Evolutionary conservation across 2,888 invertebrate species (phyloP).

Genomic region (Poecilobothrus nobilitatus): DNA sequence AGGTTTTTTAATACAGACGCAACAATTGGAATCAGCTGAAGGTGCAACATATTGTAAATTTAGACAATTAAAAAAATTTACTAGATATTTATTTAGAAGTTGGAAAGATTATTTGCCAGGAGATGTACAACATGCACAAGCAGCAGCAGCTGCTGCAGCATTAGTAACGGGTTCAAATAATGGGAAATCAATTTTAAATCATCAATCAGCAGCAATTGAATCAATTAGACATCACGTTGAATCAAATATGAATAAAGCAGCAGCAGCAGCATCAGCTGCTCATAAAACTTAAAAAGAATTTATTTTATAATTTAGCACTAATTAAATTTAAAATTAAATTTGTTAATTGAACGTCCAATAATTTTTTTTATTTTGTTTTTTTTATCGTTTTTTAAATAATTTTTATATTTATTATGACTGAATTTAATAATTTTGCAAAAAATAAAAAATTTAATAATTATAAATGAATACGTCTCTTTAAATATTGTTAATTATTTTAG

Average conservation of each 20-base stretch:
- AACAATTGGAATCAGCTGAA: constrained; percentile 85
- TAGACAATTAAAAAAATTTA: constrained; percentile 80
- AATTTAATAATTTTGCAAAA: neutral
- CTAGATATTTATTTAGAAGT: constrained; percentile 80
- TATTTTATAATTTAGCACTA: too few relatives aligned
- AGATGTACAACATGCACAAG: constrained; percentile 39
- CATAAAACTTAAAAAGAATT: neutral
- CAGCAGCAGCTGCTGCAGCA: constrained; percentile 26
- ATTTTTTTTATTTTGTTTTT: too few relatives aligned
- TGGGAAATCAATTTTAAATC: neutral
- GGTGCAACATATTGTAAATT: constrained; percentile 93
- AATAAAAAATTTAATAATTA: too few relatives aligned
- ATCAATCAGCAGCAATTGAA: neutral
- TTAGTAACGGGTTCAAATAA: constrained; percentile 27
- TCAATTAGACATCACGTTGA: neutral
- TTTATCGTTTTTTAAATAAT: too few relatives aligned
- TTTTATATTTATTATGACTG: neutral
- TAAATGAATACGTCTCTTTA: too few relatives aligned
- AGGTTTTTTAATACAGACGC: constrained; percentile 86
- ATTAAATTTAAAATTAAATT: neutral
- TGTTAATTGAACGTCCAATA: neutral
- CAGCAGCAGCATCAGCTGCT: neutral
- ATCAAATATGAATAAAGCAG: neutral
- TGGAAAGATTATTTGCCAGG: constrained; percentile 89
- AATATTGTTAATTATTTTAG: neutral